Conservation (phyloP, 2,797 vertebrate species). For the Sardinella longiceps region DNA sequence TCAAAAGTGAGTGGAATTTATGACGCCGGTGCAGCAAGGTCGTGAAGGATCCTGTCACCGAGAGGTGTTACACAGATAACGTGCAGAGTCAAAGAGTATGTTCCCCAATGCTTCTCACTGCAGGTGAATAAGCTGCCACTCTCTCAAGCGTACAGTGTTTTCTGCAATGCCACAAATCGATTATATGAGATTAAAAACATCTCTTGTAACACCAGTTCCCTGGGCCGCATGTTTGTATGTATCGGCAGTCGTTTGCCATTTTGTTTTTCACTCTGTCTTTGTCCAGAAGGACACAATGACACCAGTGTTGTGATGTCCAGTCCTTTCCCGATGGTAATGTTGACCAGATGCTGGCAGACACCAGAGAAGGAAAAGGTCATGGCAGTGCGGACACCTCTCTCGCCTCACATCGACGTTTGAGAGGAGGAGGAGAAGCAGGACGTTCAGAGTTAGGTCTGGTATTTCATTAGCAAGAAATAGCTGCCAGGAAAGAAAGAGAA, state of each 20-base stretch:
- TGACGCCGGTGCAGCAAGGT: constrained; percentile 45
- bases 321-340: background rate
- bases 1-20: constrained; percentile 51
- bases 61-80: constrained; percentile 5
- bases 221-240: background rate
- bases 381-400: background rate
- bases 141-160: background rate
- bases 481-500: background rate
- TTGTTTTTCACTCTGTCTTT: background rate
- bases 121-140: background rate
- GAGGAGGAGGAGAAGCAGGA: background rate
- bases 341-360: background rate
- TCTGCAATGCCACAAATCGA: background rate
- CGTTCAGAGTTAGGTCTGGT: background rate
- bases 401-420: background rate
- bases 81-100: constrained; percentile 20
- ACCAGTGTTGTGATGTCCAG: background rate
- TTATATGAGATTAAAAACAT: background rate
- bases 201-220: background rate
- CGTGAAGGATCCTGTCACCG: constrained; percentile 18
- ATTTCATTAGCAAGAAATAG: background rate
- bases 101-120: background rate
- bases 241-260: background rate
- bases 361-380: background rate
- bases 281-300: background rate